Conservation (phyloP, 2,113 vertebrate genomes). For the Pterophyllum scalare region DNA sequence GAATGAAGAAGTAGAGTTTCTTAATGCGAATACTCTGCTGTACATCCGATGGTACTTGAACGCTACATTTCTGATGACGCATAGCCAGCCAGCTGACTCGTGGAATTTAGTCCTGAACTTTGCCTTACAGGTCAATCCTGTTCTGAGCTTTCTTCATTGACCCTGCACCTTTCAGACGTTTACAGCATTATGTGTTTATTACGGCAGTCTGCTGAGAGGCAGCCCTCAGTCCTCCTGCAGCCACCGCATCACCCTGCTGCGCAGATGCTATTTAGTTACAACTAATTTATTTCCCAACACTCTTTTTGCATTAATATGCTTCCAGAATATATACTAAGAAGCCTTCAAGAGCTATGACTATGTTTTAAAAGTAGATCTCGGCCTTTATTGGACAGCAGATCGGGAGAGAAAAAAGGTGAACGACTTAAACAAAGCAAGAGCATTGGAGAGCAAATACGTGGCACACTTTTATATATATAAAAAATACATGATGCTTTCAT, state of each 20-base stretch:
- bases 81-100: accelerated
- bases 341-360: background rate
- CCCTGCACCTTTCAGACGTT: background rate
- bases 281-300: background rate
- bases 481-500: background rate
- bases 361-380: background rate
- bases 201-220: background rate
- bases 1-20: background rate
- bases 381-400: background rate
- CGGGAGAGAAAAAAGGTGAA: background rate
- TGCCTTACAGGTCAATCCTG: background rate
- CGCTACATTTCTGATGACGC: background rate
- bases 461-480: background rate
- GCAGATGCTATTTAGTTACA: background rate
- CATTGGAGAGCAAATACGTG: background rate
- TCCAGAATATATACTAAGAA: background rate
- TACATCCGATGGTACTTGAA: background rate
- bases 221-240: background rate
- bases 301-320: background rate
- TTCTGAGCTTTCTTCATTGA: background rate
- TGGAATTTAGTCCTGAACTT: accelerated
- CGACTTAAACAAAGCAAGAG: background rate
- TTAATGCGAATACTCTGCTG: accelerated
- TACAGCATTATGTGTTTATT: background rate
- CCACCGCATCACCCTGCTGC: background rate